phyloP scores from a whole-genome alignment of 2,797 vertebrate species.

The Gymnopithys bicolor region DNA sequence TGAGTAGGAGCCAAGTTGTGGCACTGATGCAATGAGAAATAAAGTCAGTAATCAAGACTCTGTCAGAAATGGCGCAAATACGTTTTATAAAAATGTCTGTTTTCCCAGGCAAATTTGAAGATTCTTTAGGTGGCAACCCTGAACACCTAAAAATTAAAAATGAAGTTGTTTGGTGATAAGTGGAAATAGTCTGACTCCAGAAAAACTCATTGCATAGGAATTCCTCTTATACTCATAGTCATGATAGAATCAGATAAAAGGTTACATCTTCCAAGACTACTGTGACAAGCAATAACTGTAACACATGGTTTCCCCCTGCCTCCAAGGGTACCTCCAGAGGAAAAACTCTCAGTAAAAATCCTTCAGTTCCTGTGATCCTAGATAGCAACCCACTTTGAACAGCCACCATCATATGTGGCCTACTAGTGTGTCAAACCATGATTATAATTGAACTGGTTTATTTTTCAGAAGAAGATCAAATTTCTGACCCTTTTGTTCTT shows the following conservation, averaged over 20 bases:
- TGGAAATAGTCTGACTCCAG: background rate
- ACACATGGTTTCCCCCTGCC: background rate
- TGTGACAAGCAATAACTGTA: background rate
- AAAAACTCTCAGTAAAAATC: background rate
- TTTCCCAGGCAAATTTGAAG: background rate
- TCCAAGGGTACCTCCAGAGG: background rate
- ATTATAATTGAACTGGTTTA: background rate
- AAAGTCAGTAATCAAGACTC: background rate
- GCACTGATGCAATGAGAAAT: background rate
- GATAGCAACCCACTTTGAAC: background rate
- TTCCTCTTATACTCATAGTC: background rate
- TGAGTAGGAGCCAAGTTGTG: background rate
- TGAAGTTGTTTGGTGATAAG: background rate
- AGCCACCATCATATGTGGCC: background rate
- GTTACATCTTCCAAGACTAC: background rate
- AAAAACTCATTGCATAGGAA: background rate
- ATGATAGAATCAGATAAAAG: background rate
- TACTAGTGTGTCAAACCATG: background rate
- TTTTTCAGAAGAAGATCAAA: slow-evolving; percentile 72
- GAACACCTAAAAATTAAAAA: background rate
- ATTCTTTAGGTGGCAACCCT: background rate
- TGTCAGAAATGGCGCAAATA: background rate
- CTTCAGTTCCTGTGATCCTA: background rate
- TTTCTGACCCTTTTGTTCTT: slow-evolving; percentile 73
- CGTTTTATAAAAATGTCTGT: background rate